A percentile compares a stretch with the other conserved stretches of the same genome.
These are phyloP conservation scores for Sycophila sp. DNA, from an alignment of 1,140 invertebrate species.

Conservation along the genomic window DNA sequence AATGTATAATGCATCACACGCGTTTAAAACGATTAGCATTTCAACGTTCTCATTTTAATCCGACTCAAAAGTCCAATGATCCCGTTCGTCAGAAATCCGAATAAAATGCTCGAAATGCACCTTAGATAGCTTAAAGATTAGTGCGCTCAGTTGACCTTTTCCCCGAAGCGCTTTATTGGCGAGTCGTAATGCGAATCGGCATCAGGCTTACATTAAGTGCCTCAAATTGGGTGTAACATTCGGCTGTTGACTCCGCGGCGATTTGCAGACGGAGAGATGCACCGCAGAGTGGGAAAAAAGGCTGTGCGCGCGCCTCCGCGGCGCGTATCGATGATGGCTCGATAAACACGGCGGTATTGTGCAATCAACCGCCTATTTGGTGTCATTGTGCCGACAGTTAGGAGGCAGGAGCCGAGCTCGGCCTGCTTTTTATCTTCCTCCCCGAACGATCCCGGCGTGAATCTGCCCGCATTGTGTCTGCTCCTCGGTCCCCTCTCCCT, in stretches of 20 bases:
- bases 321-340: slow-evolving; percentile 57
- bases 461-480: slow-evolving; percentile 31
- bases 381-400: slow-evolving; percentile 58
- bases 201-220: slow-evolving; percentile 47
- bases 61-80: not conserved
- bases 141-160: slow-evolving; percentile 26
- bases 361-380: slow-evolving; percentile 63
- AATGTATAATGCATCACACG: no score
- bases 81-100: not conserved
- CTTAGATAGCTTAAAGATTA: no score
- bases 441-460: not conserved
- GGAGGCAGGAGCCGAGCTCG: slow-evolving; percentile 21
- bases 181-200: slow-evolving; percentile 51
- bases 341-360: slow-evolving; percentile 60
- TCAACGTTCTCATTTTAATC: not conserved
- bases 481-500: not conserved
- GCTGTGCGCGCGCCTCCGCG: slow-evolving; percentile 1
- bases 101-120: not conserved
- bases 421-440: not conserved
- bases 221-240: slow-evolving; percentile 61
- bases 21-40: no score
- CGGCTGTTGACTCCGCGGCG: slow-evolving; percentile 51
- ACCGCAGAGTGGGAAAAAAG: not conserved
- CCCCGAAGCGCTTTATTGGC: slow-evolving; percentile 9
- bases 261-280: slow-evolving; percentile 20